Evolutionary conservation across 2,797 vertebrate species (phyloP).

Genomic region (Menidia menidia): DNA sequence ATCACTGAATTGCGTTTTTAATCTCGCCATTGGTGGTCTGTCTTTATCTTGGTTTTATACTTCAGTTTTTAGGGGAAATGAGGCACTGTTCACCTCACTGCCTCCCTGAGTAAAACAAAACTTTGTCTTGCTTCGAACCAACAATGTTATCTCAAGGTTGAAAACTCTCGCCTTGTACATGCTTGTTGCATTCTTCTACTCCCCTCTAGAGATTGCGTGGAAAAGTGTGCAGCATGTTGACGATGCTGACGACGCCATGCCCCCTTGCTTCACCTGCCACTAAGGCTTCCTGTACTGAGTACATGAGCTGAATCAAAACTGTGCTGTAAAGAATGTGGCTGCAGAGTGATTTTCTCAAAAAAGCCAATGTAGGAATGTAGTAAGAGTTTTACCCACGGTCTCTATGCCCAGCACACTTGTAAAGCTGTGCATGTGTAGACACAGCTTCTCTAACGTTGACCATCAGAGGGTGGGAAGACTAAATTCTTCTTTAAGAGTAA

Average conservation of each 20-base stretch:
- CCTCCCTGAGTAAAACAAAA: constrained; percentile 14
- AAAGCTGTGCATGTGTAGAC: not conserved
- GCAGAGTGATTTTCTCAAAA: constrained; percentile 10
- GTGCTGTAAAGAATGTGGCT: constrained; percentile 1
- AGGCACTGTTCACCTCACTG: constrained; percentile 9
- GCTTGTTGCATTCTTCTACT: not conserved
- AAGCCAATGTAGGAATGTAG: not conserved
- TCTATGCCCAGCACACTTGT: constrained; percentile 1
- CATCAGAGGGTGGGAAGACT: constrained; percentile 1
- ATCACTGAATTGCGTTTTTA: not conserved
- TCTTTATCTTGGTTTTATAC: constrained; percentile 5
- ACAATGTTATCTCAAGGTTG: not conserved
- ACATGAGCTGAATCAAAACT: constrained; percentile 24
- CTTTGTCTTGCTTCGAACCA: not conserved
- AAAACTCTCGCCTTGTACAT: constrained; percentile 8
- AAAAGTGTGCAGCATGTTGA: constrained; percentile 9
- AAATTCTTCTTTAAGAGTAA: not conserved
- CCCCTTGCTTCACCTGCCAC: constrained; percentile 34
- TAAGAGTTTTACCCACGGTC: constrained; percentile 14
- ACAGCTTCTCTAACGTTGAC: not conserved
- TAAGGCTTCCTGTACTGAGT: not conserved
- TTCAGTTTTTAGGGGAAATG: constrained; percentile 24
- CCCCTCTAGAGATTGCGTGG: not conserved
- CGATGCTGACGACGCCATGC: not conserved
- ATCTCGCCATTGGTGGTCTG: constrained; percentile 12